Conservation (phyloP, 2,797 vertebrate species). For the Artibeus lituratus region DNA sequence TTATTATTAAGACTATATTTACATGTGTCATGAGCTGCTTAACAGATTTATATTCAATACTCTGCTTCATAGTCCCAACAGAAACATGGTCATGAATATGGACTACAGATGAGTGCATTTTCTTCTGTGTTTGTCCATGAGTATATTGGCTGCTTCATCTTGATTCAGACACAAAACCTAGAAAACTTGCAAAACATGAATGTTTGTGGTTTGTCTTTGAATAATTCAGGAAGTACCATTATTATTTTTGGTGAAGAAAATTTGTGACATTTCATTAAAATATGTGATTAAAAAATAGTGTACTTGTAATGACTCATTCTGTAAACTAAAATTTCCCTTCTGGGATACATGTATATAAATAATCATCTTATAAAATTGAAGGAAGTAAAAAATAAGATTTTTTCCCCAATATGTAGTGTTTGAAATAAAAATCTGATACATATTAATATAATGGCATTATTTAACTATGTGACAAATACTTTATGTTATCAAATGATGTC, state of each 20-base stretch:
- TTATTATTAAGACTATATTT: too few species aligned
- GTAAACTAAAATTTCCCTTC: neutral
- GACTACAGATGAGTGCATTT: neutral
- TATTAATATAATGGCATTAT: neutral
- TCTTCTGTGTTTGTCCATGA: neutral
- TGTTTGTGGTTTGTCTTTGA: neutral
- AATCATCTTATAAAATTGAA: neutral
- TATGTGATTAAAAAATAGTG: neutral
- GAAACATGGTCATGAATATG: neutral
- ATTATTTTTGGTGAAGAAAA: neutral
- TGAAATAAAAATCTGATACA: neutral
- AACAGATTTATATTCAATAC: neutral
- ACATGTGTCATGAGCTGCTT: fast-evolving
- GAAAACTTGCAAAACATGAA: neutral
- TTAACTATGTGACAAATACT: neutral
- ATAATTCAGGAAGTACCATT: neutral
- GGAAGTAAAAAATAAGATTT: neutral
- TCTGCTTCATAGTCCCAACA: neutral
- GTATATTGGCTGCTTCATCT: neutral
- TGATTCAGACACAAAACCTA: neutral
- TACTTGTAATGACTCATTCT: neutral
- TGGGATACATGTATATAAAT: neutral
- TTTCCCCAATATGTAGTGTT: neutral
- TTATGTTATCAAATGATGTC: neutral
- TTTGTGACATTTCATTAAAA: neutral